Base-by-base conservation (phyloP, 2,888 invertebrate species). In the Melieria picta region DNA sequence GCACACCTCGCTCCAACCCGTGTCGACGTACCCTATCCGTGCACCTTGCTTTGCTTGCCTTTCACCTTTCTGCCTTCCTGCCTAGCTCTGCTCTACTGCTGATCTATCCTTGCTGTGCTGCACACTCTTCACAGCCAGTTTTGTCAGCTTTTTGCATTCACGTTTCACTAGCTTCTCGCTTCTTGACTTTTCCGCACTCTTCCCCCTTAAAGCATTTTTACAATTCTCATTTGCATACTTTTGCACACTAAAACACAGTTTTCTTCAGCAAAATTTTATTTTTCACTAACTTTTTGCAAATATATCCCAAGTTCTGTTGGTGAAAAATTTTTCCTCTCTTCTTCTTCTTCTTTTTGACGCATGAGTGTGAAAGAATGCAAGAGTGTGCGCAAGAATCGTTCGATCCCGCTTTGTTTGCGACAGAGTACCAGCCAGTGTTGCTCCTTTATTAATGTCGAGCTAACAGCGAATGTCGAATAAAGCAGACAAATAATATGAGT, bases 311-410 rank as follows among this genome's bases (percentile, higher is more conserved):
- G 48, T 71, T 58, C 62, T 56, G 56, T 68, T 72, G 71, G 73
- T 65, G 74, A 74, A 74, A 72, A 72, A 48, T 69, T 72, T 72
- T 67, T 56, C 67, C 43, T 67, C 52, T 58, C 60, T 67, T 30
- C 30, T 30, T 30, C 30, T 30, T 30, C 58, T 58, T 60, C 67
- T 43, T 52, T 61, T 67, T 67, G 67, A 67, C 67, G 30, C 30
- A 30, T 30, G 30, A 30, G 30, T 30, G 30, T 30, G 30, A 30
- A 30, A 30, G 30, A 30, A 30, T 30, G 30, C 30, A 30, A 30
- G 30, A 30, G 30, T 30, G 30, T 30, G 30, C 30, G 30, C 30
- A 30, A 3, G 30, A 30, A 30, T 30, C 30, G 30, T 30, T 30
- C 30, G 61, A 50, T 67, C 60, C 60, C 11, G 7, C 43, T 43